Evolutionary conservation across 2,797 vertebrate genomes (phyloP), one percentile per base, ranked within the genome.

Genomic region (Kryptopterus vitreolus): DNA sequence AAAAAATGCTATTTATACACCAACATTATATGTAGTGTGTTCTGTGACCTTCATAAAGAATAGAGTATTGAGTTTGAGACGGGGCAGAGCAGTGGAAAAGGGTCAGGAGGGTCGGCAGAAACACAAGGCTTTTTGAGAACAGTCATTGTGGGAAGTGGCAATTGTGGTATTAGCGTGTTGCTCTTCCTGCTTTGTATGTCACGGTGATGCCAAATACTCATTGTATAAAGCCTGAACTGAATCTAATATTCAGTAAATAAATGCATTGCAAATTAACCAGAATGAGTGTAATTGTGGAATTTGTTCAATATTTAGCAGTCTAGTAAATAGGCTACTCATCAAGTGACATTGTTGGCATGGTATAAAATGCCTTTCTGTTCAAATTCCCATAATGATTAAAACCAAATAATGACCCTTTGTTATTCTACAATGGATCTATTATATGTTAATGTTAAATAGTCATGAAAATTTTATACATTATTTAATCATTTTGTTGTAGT

Each of bases 1-100:
- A 61, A 52, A n/a, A 80, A 66, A 80, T 66, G 20, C 29, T 76
- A 31, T 76, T 26, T 59, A 46, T 69, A 59, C 9, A 35, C 48
- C 22, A 52, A 70, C 73, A 76, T 69, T 61, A 24, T 69, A 61
- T 18, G 24, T 22, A 10, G 57, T 33, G 22, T 31, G 31, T 53
- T 70, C 11, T 31, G 53, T 81, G 73, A 76, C 80, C 80, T 81
- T 81, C 46, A 62, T 48, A 70, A 76, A 61, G 73, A 81, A 76
- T 70, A 70, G 63, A 22, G 52, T 26, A 68, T 38, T 75, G 79
- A 81, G 53, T 62, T 57, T 7, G 62, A 81, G 62, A 35, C 50
- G 66, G 50, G 72, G 63, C 63, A 70, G 46, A 69, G 55, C 38
- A 75, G 16, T 48, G 57, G 57, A 75, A 75, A 75, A 48, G 55